Percentiles rank a stretch among this genome's conserved stretches.
phyloP scores from a whole-genome alignment of 1,140 invertebrate species.

The Hypothenemus hampei region DNA sequence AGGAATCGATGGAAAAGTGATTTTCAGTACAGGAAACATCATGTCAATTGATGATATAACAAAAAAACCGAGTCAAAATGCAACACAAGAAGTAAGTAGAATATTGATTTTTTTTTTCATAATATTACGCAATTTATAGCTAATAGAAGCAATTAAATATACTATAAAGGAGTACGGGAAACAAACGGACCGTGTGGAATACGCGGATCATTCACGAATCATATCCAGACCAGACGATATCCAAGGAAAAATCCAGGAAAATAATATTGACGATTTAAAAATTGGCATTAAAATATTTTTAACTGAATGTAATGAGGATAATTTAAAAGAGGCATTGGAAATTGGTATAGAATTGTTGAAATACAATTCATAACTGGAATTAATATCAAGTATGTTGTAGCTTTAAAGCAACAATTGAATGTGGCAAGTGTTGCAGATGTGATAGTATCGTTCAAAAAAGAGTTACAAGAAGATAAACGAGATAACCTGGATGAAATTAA shows the following conservation, averaged over 20 bases:
- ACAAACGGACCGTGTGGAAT: slow-evolving; percentile 35
- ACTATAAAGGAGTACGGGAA: slow-evolving; percentile 54
- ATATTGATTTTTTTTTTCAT: not conserved
- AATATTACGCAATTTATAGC: slow-evolving; percentile 54
- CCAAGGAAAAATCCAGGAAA: slow-evolving; percentile 54
- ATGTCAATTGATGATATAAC: slow-evolving; percentile 75
- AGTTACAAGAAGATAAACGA: slow-evolving; percentile 48
- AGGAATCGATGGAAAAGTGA: slow-evolving; percentile 18
- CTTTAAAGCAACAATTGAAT: slow-evolving; percentile 57
- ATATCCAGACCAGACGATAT: slow-evolving; percentile 52
- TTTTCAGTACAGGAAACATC: slow-evolving; percentile 81
- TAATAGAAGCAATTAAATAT: slow-evolving; percentile 67
- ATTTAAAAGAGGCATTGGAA: slow-evolving; percentile 53
- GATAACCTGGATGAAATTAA: slow-evolving; percentile 60
- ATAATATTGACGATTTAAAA: slow-evolving; percentile 57
- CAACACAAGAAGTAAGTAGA: slow-evolving; percentile 76
- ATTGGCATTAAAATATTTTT: slow-evolving; percentile 62
- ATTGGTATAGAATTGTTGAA: slow-evolving; percentile 46
- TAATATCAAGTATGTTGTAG: slow-evolving; percentile 47
- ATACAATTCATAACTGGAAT: no score
- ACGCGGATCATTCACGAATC: slow-evolving; percentile 41
- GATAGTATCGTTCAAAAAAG: slow-evolving; percentile 63
- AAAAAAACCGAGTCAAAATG: slow-evolving; percentile 74
- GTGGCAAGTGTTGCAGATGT: slow-evolving; percentile 68
- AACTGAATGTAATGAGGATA: slow-evolving; percentile 51